These are phyloP conservation scores for Eurytoma adleriae DNA, from an alignment of 2,888 invertebrate species.

Conservation along the genomic window DNA sequence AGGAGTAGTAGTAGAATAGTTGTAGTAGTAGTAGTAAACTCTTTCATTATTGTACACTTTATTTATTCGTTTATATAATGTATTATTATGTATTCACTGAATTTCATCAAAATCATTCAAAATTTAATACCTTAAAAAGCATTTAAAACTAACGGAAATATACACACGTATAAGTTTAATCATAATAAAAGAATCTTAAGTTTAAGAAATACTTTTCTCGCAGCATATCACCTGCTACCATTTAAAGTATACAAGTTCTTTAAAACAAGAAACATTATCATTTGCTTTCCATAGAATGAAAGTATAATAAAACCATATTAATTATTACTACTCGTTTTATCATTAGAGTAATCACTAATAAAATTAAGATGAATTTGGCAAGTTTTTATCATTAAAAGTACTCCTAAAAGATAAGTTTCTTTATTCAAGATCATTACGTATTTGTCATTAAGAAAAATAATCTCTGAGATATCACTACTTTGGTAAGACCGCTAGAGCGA, in stretches of 20 bases:
- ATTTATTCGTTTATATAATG: slow-evolving; percentile 37
- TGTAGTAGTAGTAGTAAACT: slow-evolving; percentile 43
- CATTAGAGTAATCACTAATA: slow-evolving; percentile 32
- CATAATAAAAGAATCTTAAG: slow-evolving; percentile 42
- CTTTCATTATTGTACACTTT: slow-evolving; percentile 46
- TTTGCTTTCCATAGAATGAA: slow-evolving; percentile 29
- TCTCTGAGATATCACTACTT: slow-evolving; percentile 46
- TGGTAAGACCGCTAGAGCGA: slow-evolving; percentile 23
- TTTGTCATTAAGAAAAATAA: slow-evolving; percentile 55
- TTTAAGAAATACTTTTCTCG: slow-evolving; percentile 38
- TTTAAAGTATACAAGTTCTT: slow-evolving; percentile 42
- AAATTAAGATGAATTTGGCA: slow-evolving; percentile 54
- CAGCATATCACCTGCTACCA: neutral
- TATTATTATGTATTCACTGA: slow-evolving; percentile 41
- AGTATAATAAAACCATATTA: slow-evolving; percentile 33
- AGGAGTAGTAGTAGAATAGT: slow-evolving; percentile 31
- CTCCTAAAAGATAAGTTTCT: slow-evolving; percentile 45
- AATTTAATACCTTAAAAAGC: slow-evolving; percentile 55
- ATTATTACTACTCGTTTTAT: slow-evolving; percentile 29
- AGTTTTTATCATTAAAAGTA: slow-evolving; percentile 44
- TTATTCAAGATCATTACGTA: slow-evolving; percentile 36
- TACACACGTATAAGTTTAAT: slow-evolving; percentile 30
- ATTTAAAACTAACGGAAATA: slow-evolving; percentile 53
- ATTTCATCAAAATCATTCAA: slow-evolving; percentile 49
- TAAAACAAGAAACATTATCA: slow-evolving; percentile 41